Percentiles rank a stretch among this genome's conserved stretches.
Evolutionary conservation across 1,140 invertebrate genomes (phyloP).

Genomic region (Lordiphosa mommai): DNA sequence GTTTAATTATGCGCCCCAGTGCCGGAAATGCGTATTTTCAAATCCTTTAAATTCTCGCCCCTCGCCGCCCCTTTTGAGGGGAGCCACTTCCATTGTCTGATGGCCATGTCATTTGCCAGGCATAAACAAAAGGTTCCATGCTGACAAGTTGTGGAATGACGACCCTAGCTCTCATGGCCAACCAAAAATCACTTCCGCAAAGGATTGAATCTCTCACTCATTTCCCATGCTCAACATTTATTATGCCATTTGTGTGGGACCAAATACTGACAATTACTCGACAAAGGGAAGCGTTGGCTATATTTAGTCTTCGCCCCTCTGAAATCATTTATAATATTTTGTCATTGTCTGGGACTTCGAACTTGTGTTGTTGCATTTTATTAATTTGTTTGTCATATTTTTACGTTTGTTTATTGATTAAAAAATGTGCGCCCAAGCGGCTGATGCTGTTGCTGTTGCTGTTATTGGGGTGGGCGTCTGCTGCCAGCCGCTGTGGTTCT

Average conservation of each 20-base stretch:
- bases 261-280: slow-evolving; percentile 68
- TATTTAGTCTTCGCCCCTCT: slow-evolving; percentile 37
- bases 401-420: slow-evolving; percentile 76
- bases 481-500: slow-evolving; percentile 44
- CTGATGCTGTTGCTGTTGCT: not conserved
- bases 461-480: slow-evolving; percentile 4
- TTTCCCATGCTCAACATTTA: slow-evolving; percentile 66
- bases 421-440: slow-evolving; percentile 61
- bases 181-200: slow-evolving; percentile 67
- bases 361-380: slow-evolving; percentile 62
- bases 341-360: slow-evolving; percentile 51
- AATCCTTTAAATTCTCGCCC: slow-evolving; percentile 51
- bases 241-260: slow-evolving; percentile 66
- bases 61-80: not conserved
- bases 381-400: slow-evolving; percentile 78
- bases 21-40: slow-evolving; percentile 50
- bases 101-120: not conserved
- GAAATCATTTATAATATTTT: slow-evolving; percentile 67
- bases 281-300: slow-evolving; percentile 22
- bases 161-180: slow-evolving; percentile 1
- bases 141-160: no score
- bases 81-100: not conserved
- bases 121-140: no score
- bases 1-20: slow-evolving; percentile 58
- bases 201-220: slow-evolving; percentile 54